Evolutionary conservation across 2,888 invertebrate species (phyloP).

Genomic region (Ferrisia virgata): DNA sequence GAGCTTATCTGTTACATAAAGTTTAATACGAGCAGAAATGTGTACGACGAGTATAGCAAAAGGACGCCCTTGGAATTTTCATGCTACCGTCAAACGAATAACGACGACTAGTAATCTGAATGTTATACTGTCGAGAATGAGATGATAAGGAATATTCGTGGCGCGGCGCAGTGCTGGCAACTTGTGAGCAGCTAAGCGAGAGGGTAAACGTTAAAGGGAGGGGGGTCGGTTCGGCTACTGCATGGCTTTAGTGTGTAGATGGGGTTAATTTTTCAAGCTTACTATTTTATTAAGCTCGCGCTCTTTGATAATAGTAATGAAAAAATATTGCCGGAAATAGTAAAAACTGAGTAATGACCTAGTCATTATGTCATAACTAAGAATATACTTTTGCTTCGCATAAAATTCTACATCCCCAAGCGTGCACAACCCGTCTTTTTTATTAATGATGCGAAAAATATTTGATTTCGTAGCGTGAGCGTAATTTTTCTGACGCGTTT

Average conservation of each 20-base stretch:
- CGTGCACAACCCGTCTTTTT: not conserved
- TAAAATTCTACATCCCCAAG: not conserved
- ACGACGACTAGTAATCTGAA: not conserved
- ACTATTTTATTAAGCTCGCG: conserved; percentile 4
- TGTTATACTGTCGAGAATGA: not conserved
- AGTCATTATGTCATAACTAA: not conserved
- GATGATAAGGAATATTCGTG: not conserved
- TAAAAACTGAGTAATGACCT: conserved; percentile 8
- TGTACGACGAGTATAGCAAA: too few species aligned
- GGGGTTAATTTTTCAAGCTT: conserved; percentile 29
- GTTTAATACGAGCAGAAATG: not conserved
- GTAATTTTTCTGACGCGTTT: not conserved
- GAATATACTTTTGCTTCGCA: not conserved
- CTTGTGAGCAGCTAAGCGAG: not conserved
- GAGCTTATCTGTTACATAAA: conserved; percentile 27
- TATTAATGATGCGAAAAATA: not conserved
- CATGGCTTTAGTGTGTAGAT: not conserved
- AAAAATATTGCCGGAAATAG: conserved; percentile 21
- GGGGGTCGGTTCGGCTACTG: too few species aligned
- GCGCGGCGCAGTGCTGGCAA: too few species aligned
- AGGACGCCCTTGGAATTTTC: conserved; percentile 22
- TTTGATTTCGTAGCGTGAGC: not conserved
- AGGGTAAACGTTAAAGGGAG: not conserved
- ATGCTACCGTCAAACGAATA: not conserved
- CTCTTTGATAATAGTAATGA: conserved; percentile 12